Base-by-base conservation (phyloP, 2,113 vertebrate genomes). In the Periophthalmus modestus region DNA sequence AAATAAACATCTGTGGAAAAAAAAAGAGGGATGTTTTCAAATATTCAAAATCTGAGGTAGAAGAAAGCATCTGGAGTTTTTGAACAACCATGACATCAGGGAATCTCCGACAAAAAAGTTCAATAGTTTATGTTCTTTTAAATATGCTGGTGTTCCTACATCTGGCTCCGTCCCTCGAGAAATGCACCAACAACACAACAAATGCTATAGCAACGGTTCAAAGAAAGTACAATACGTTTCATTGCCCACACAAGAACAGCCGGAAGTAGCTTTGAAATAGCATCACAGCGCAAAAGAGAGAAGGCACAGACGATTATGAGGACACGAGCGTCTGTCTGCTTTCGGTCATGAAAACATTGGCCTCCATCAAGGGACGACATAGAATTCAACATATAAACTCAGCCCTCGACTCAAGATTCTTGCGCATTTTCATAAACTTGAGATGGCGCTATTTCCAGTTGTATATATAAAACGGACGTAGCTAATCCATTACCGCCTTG, bases 1-100 rank as follows among this genome's bases (percentile, higher is more conserved):
- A 23, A 71, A 62, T 82, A 82, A 89, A 86, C 82, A 82, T 78
- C 68, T 82, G 58, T 71, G 77, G 39, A 43, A 55, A 55, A 58
- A 28, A 55, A 74, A 71, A 62, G 75, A 66, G 48, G 0, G 75
- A 68, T 57, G 74, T 75, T 75, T 78, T 86, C 74, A 85, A 79
- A 81, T 74, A 70, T 79, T 67, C 68, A 72, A 69, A 47, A 84
- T 63, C 3, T 15, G 72, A 74, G 21, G 70, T 54, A 62, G 19
- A 79, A 77, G 72, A 79, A 81, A 83, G 62, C 74, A 68, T 61
- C 52, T 72, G 69, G 19, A 69, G 63, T 54, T 76, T 69, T 68
- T 58, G 59, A 80, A 74, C 74, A 86, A 78, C 69, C 5, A 63
- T 23, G 65, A 50, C 72, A 85, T 80, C 73, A 71, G n/a, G 71